These are phyloP conservation scores for Chionoecetes opilio DNA, from an alignment of 1,140 invertebrate species.

Conservation along the genomic window DNA sequence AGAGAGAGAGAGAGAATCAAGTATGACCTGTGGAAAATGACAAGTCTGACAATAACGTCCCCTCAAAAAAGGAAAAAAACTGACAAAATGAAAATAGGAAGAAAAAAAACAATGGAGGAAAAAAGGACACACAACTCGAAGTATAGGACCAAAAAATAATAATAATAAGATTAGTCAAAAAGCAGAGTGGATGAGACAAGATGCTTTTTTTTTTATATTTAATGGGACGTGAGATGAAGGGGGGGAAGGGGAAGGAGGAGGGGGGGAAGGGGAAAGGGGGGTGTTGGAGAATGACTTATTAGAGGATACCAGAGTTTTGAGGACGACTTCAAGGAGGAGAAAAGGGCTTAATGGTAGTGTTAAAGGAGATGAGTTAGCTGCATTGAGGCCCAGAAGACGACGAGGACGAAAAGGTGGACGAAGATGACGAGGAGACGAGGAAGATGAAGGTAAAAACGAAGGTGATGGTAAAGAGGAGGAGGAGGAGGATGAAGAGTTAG, in stretches of 20 bases:
- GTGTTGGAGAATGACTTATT: conserved; percentile 29
- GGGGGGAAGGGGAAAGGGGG: neutral
- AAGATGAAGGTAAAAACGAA: neutral
- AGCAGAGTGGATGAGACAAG: conserved; percentile 33
- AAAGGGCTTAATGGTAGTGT: conserved; percentile 30
- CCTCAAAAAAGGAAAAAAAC: too few species aligned
- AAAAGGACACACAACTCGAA: neutral
- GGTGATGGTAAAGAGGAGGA: too few species aligned
- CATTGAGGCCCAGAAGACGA: neutral
- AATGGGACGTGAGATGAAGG: neutral
- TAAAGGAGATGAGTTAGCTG: conserved; percentile 34
- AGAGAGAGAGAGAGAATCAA: conserved; percentile 1
- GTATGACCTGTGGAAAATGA: too few species aligned
- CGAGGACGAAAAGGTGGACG: neutral
- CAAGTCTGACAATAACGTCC: too few species aligned
- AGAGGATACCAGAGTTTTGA: conserved; percentile 30
- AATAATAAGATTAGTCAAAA: neutral
- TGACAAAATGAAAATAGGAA: neutral
- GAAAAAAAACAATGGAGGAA: neutral
- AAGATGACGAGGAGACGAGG: conserved; percentile 10
- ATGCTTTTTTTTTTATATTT: too few species aligned
- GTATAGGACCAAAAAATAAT: neutral
- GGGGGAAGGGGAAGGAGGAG: neutral
- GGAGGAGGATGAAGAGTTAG: too few species aligned
- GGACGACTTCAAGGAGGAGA: conserved; percentile 45